These are phyloP conservation scores for Crossaster papposus DNA, from an alignment of 53 echinoderm and acorn worm genomes.

Conservation along the genomic window DNA sequence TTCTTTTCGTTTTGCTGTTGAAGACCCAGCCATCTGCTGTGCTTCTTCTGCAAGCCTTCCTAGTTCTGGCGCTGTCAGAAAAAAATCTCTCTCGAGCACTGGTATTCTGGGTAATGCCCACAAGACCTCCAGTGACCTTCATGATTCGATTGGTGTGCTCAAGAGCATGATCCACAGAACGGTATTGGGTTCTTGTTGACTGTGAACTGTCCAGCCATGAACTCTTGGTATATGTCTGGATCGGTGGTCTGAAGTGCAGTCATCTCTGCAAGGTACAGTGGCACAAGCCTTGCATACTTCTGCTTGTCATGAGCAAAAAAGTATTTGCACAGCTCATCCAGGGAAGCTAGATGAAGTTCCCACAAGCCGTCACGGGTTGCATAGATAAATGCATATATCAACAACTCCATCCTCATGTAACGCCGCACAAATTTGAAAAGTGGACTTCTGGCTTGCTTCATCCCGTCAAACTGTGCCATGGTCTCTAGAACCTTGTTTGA, in stretches of 20 bases:
- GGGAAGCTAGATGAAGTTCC: slow-evolving; percentile 56
- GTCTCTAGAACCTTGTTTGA: neutral
- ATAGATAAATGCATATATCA: slow-evolving; percentile 36
- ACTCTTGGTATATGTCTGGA: slow-evolving; percentile 56
- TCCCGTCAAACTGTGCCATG: slow-evolving; percentile 6
- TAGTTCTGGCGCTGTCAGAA: slow-evolving; percentile 27
- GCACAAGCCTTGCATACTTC: slow-evolving; percentile 59
- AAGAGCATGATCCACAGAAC: slow-evolving; percentile 63
- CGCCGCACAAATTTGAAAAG: slow-evolving; percentile 22
- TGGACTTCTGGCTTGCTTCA: slow-evolving; percentile 8
- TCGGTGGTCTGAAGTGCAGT: slow-evolving; percentile 44
- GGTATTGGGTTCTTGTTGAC: slow-evolving; percentile 55
- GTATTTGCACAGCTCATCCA: slow-evolving; percentile 57
- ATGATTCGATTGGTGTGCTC: slow-evolving; percentile 54
- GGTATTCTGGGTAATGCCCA: slow-evolving; percentile 29
- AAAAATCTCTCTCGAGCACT: slow-evolving; percentile 33
- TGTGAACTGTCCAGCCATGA: slow-evolving; percentile 39
- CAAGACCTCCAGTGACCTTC: slow-evolving; percentile 60
- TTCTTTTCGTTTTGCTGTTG: neutral
- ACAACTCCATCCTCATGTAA: slow-evolving; percentile 34
- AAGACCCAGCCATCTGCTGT: slow-evolving; percentile 7
- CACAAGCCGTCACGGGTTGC: slow-evolving; percentile 49
- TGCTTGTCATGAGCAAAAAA: slow-evolving; percentile 25
- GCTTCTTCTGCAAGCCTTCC: slow-evolving; percentile 29
- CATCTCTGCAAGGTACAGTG: slow-evolving; percentile 58